A percentile compares a stretch with the other conserved stretches of the same genome.
phyloP scores from a whole-genome alignment of 2,113 vertebrate species.

The Symphodus melops region DNA sequence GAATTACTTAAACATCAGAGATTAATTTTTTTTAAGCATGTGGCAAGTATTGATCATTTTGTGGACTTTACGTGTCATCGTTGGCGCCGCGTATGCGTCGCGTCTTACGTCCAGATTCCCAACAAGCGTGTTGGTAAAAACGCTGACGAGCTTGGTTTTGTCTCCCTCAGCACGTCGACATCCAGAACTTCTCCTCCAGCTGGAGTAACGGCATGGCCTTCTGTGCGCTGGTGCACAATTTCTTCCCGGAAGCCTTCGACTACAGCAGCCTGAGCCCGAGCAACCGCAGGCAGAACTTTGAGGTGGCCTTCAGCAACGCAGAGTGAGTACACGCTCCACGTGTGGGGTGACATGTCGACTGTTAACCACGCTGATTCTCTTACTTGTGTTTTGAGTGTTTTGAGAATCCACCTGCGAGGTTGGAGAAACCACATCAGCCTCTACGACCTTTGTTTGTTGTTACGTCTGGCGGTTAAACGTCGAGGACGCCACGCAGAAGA shows the following conservation, averaged over 20 bases:
- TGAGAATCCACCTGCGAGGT: not conserved
- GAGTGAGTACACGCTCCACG: constrained; percentile 87
- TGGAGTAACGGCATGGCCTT: constrained; percentile 99
- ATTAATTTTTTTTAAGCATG: no score
- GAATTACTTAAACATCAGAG: no score
- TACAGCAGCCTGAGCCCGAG: constrained; percentile 91
- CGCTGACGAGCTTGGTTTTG: not conserved
- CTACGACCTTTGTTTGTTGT: constrained; percentile 4
- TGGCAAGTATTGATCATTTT: no score
- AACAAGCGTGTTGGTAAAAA: no score
- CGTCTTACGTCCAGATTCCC: no score
- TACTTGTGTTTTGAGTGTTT: constrained; percentile 11
- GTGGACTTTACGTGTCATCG: no score
- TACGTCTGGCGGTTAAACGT: not conserved
- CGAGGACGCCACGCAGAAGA: constrained; percentile 18
- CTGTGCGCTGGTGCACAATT: constrained; percentile 97
- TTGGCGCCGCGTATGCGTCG: no score
- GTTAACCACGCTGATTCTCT: constrained; percentile 24
- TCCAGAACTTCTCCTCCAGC: constrained; percentile 98
- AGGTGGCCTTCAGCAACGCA: constrained; percentile 94
- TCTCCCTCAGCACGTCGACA: constrained; percentile 89
- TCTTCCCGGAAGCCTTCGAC: constrained; percentile 97
- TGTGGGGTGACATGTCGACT: constrained; percentile 18
- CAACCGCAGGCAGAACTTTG: constrained; percentile 96
- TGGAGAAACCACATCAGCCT: constrained; percentile 4